Conservation (phyloP, 2,797 vertebrate species). For the Rhynchonycteris naso region DNA sequence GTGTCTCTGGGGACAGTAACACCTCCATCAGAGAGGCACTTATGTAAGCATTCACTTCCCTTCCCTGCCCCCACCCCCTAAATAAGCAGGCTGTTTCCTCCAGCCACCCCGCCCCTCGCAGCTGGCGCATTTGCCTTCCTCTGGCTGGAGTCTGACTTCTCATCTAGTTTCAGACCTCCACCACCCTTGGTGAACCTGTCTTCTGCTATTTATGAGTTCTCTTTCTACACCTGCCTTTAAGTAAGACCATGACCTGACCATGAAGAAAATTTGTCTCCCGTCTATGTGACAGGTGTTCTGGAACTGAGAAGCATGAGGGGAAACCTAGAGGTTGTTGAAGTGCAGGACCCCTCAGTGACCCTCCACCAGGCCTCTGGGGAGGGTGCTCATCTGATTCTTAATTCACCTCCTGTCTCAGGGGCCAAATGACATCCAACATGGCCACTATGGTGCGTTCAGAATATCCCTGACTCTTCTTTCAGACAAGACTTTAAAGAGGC, state of each 20-base stretch:
- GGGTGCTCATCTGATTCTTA: not conserved
- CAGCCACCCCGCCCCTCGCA: not conserved
- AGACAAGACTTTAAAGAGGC: not conserved
- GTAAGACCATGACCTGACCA: not conserved
- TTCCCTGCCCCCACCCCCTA: not conserved
- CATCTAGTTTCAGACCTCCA: not conserved
- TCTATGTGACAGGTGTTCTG: not conserved
- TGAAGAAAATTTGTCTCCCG: not conserved
- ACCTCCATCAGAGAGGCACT: not conserved
- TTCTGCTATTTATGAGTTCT: not conserved
- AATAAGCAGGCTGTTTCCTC: conserved; percentile 6
- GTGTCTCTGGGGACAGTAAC: not conserved
- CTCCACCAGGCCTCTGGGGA: not conserved
- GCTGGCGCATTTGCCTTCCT: not conserved
- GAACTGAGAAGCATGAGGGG: not conserved
- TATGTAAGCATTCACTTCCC: not conserved
- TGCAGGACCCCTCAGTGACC: not conserved
- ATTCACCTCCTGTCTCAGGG: not conserved
- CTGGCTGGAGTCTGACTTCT: not conserved
- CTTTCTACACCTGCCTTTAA: not conserved
- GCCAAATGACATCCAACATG: not conserved
- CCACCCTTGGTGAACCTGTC: not conserved
- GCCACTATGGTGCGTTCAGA: rapidly evolving
- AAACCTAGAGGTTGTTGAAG: not conserved
- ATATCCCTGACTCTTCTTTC: not conserved